Percentiles rank a stretch among this genome's conserved stretches.
Evolutionary conservation across 2,888 invertebrate genomes (phyloP).

Genomic region (Colostygia pectinataria): DNA sequence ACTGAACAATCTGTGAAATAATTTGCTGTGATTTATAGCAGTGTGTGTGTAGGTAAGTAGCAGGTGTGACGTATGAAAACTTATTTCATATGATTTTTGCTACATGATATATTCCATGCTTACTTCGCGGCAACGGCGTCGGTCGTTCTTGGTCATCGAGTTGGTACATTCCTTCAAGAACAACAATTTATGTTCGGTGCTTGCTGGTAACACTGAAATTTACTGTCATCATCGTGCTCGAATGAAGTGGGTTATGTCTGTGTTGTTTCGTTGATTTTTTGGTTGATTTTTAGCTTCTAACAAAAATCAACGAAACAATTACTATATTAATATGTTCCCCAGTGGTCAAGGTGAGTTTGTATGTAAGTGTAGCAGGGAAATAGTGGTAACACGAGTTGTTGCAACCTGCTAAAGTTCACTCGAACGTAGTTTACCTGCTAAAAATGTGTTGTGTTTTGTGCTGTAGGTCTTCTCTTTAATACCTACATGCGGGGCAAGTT

Average conservation of each 20-base stretch:
- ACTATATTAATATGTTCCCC: constrained; percentile 37
- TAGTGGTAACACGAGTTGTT: constrained; percentile 14
- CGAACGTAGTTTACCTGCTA: constrained; percentile 18
- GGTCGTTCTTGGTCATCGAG: too few relatives aligned
- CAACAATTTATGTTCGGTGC: too few relatives aligned
- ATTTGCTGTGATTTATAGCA: too few relatives aligned
- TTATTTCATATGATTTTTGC: too few relatives aligned
- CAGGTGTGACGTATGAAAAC: too few relatives aligned
- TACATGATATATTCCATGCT: too few relatives aligned
- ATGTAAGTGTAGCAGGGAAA: constrained; percentile 14
- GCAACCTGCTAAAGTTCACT: constrained; percentile 12
- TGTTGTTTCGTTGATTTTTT: constrained; percentile 41
- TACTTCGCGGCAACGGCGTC: too few relatives aligned
- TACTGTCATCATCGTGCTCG: constrained; percentile 34
- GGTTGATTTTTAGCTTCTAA: constrained; percentile 34
- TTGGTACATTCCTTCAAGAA: too few relatives aligned
- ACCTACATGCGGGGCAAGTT: constrained; percentile 21
- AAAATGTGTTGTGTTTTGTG: constrained; percentile 35
- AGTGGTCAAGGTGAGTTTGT: constrained; percentile 37
- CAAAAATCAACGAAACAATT: constrained; percentile 42
- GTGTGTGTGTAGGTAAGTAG: too few relatives aligned
- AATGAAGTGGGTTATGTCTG: constrained; percentile 37
- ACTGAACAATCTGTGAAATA: too few relatives aligned
- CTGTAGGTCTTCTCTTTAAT: constrained; percentile 9
- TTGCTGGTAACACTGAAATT: constrained; percentile 10